These are phyloP conservation scores for Lasiurus cinereus DNA, from an alignment of 2,113 vertebrate species.

Conservation along the genomic window DNA sequence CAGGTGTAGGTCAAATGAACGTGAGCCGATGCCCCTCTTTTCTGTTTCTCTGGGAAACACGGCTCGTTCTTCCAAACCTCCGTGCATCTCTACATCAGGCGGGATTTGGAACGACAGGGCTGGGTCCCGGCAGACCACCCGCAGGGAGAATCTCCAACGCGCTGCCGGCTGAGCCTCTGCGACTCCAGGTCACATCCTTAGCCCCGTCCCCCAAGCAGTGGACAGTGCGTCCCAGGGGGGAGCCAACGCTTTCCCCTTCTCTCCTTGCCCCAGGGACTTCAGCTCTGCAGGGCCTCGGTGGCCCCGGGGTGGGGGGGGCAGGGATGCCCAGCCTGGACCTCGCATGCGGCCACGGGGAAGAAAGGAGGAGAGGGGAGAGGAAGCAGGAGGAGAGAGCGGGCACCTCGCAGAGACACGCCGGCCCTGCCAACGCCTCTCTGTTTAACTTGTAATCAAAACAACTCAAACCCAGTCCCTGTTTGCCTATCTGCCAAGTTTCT, in stretches of 20 bases:
- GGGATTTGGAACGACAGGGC: background rate
- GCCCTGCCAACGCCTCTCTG: constrained; percentile 91
- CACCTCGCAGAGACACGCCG: constrained; percentile 89
- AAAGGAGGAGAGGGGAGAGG: constrained; percentile 77
- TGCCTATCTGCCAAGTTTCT: constrained; percentile 92
- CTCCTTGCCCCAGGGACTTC: background rate
- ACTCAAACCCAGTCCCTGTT: constrained; percentile 93
- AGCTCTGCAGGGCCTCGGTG: constrained; percentile 76
- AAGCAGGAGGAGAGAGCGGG: background rate
- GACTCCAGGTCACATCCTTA: constrained; percentile 32
- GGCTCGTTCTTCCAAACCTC: background rate
- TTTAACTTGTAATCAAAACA: constrained; percentile 95
- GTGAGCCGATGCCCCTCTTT: background rate
- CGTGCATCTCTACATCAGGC: background rate
- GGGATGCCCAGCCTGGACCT: constrained; percentile 82
- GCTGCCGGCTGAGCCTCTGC: constrained; percentile 58
- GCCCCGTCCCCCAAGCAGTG: background rate
- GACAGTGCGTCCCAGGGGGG: constrained; percentile 66
- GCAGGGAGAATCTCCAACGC: constrained; percentile 44
- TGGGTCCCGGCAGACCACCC: constrained; percentile 53
- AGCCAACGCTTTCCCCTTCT: background rate
- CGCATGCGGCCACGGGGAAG: constrained; percentile 82
- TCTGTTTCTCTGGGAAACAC: background rate
- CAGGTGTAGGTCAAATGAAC: rapidly evolving
- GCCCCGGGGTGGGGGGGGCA: constrained; percentile 45